These are phyloP conservation scores for Drosophila kokeensis DNA, from an alignment of 2,888 invertebrate genomes.

Conservation along the genomic window DNA sequence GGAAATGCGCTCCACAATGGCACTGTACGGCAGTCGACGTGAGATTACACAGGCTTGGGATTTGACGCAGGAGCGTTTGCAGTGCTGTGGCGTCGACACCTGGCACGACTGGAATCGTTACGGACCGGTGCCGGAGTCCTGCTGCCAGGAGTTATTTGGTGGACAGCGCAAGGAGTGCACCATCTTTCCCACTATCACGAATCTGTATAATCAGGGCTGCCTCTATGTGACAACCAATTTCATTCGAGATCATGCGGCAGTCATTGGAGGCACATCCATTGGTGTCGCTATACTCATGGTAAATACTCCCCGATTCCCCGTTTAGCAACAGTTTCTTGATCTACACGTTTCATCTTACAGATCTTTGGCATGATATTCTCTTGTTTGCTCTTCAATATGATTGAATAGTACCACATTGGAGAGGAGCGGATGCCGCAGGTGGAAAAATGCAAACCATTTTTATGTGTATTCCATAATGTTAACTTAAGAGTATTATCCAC, in stretches of 20 bases:
- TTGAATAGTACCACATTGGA: conserved; percentile 86
- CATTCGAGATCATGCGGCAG: conserved; percentile 91
- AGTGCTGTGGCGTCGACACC: conserved; percentile 93
- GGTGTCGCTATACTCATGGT: conserved; percentile 95
- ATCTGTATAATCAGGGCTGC: conserved; percentile 90
- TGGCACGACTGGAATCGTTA: conserved; percentile 92
- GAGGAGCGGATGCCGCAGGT: conserved; percentile 11
- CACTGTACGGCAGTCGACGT: conserved; percentile 89
- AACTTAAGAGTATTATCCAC: conserved; percentile 67
- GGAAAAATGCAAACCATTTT: conserved; percentile 40
- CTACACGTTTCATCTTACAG: conserved; percentile 86
- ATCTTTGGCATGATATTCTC: conserved; percentile 94
- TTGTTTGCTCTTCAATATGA: conserved; percentile 93
- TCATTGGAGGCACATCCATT: conserved; percentile 93
- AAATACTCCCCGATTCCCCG: conserved; percentile 61
- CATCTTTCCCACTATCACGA: conserved; percentile 82
- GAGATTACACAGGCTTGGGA: conserved; percentile 94
- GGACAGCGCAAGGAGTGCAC: conserved; percentile 85
- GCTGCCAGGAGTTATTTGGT: conserved; percentile 89
- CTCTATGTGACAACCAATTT: conserved; percentile 89
- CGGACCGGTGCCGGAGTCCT: conserved; percentile 90
- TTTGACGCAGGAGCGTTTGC: conserved; percentile 92
- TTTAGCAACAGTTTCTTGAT: neutral
- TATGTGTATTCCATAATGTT: conserved; percentile 36
- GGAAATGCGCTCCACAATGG: conserved; percentile 91